These are phyloP conservation scores for Porites rus DNA, from an alignment of 92 coral and sea anemone genomes.

Conservation along the genomic window DNA sequence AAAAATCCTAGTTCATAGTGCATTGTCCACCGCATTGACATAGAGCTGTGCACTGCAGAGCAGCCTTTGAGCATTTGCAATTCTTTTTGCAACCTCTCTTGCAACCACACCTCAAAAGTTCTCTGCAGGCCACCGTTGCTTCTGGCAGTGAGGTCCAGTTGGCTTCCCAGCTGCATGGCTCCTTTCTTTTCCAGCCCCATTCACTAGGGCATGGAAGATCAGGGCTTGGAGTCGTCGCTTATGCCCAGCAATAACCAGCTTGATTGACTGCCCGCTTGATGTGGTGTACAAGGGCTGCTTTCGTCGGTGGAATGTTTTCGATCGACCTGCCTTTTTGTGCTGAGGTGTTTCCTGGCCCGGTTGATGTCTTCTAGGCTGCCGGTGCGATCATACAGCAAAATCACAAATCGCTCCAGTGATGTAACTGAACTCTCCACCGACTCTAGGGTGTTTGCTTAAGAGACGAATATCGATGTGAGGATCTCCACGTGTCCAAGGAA, in stretches of 20 bases:
- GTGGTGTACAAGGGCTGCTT: conserved; percentile 57
- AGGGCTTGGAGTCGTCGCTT: not conserved
- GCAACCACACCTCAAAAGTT: too few species aligned
- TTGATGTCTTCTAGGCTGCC: conserved; percentile 8
- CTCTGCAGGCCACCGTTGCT: too few species aligned
- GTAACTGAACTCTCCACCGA: not conserved
- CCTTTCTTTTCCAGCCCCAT: conserved; percentile 54
- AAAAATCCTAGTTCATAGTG: too few species aligned
- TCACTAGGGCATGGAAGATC: conserved; percentile 55
- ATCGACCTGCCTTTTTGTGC: conserved; percentile 29
- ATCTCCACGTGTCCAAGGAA: conserved; percentile 53
- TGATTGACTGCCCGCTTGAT: conserved; percentile 43
- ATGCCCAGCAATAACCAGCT: too few species aligned
- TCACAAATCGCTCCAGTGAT: conserved; percentile 52
- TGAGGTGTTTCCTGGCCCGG: conserved; percentile 40
- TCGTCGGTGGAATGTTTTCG: conserved; percentile 53
- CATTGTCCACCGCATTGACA: too few species aligned
- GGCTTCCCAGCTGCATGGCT: too few species aligned
- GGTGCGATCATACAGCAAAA: conserved; percentile 56
- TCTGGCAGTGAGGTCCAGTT: too few species aligned
- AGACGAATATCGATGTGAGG: conserved; percentile 43
- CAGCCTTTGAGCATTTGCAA: too few species aligned
- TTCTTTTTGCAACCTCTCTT: too few species aligned
- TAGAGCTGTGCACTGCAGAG: too few species aligned
- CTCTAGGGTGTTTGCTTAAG: conserved; percentile 15